Evolutionary conservation across 53 echinoderm and acorn worm species (phyloP).

Genomic region (Zoroaster sp.): DNA sequence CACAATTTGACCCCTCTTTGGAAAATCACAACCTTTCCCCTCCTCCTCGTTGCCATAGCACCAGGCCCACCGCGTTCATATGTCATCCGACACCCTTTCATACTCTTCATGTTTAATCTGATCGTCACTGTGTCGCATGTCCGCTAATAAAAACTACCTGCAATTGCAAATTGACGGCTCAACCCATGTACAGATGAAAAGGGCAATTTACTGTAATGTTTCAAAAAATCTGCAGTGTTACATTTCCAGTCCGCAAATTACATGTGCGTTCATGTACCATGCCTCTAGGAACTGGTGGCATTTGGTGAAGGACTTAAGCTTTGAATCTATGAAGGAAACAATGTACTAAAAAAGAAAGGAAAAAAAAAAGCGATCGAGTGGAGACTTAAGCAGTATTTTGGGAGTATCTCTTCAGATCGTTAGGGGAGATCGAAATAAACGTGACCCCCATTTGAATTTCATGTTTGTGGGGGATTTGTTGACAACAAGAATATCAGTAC

Average conservation of each 20-base stretch:
- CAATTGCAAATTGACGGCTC: background rate
- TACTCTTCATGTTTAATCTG: background rate
- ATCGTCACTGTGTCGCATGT: background rate
- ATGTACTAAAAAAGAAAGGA: background rate
- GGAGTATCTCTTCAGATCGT: constrained; percentile 35
- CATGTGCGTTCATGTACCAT: constrained; percentile 20
- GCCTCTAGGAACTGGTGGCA: background rate
- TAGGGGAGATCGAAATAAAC: constrained; percentile 1
- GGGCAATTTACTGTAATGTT: constrained; percentile 22
- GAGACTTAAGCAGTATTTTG: background rate
- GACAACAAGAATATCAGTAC: too few relatives aligned
- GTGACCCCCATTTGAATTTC: constrained; percentile 39
- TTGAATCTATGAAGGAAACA: background rate
- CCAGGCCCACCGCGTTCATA: background rate
- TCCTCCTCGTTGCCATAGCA: background rate
- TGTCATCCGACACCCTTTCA: background rate
- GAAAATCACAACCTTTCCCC: background rate
- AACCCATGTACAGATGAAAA: background rate
- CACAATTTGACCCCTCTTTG: background rate
- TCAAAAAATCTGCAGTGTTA: constrained; percentile 3
- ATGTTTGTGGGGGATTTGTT: too few relatives aligned
- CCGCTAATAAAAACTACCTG: background rate
- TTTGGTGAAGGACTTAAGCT: background rate
- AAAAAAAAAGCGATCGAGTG: background rate
- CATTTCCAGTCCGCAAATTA: constrained; percentile 6